Evolutionary conservation across 2,888 invertebrate genomes (phyloP), one percentile per base, ranked within the genome.

Genomic region (Nemapogon koenigi): DNA sequence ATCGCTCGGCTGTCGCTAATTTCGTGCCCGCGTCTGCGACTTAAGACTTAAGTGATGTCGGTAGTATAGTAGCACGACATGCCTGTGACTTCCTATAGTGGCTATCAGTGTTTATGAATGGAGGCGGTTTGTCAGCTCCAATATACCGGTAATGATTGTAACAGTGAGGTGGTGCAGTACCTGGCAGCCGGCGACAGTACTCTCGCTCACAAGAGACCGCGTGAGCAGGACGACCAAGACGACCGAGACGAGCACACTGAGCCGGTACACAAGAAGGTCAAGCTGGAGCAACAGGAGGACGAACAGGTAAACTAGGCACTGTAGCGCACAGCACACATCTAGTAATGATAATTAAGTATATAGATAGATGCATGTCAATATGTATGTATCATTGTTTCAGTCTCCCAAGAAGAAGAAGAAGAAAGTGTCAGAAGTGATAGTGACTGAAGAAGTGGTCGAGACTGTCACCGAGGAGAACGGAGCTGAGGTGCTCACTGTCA

Each of bases 121-220:
- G n/a, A n/a, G n/a, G n/a, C n/a, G n/a, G n/a, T n/a, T n/a, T n/a
- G n/a, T n/a, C n/a, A n/a, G n/a, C n/a, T n/a, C n/a, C n/a, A n/a
- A n/a, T n/a, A n/a, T n/a, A n/a, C n/a, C n/a, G n/a, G n/a, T n/a
- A n/a, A n/a, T n/a, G n/a, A n/a, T n/a, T n/a, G n/a, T n/a, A 45
- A 43, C 53, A 90, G 94, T 52, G 91, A 95, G 76, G 85, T 93
- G 36, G 81, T 88, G 49, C 85, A 89, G 26, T 95, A 95, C 70
- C 85, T 88, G 31, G 78, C 83, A 6, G 89, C 87, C 2, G 88
- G 85, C 1, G 97, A 97, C 69, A 91, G 90, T 30, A 94, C 94
- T 0, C 62, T 95, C 27, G 84, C 86, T 15, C n/a, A n/a, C n/a
- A 79, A 80, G 45, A 68, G 66, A 43, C 54, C 70, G 0, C 52